These are phyloP conservation scores for Galeruca laticollis DNA, from an alignment of 2,888 invertebrate genomes.

Conservation along the genomic window DNA sequence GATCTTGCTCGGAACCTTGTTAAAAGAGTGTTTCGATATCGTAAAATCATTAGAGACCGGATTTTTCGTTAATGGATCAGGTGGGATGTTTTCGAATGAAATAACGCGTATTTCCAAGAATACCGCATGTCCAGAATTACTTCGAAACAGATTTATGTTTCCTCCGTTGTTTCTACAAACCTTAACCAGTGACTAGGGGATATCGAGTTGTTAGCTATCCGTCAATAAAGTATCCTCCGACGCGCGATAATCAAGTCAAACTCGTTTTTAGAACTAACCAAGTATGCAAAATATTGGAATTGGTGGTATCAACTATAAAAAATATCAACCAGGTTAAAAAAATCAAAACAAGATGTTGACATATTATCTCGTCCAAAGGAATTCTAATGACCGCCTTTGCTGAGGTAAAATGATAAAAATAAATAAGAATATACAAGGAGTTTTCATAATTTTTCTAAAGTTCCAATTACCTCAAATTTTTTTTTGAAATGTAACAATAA, in stretches of 20 bases:
- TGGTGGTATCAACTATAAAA: background rate
- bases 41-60: conserved; percentile 58
- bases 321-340: background rate
- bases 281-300: conserved; percentile 6
- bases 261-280: conserved; percentile 18
- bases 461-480: too few relatives aligned
- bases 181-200: conserved; percentile 33
- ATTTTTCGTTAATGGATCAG: conserved; percentile 63
- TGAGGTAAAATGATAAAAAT: too few relatives aligned
- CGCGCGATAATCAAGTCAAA: conserved; percentile 9
- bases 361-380: too few relatives aligned
- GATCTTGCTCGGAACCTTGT: conserved; percentile 62
- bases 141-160: conserved; percentile 47
- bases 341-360: background rate
- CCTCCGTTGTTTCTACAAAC: conserved; percentile 40
- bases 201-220: conserved; percentile 30
- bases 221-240: conserved; percentile 32
- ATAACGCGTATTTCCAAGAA: conserved; percentile 57
- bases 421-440: too few relatives aligned
- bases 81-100: conserved; percentile 58
- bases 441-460: too few relatives aligned
- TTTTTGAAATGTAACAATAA: too few relatives aligned
- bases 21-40: conserved; percentile 59
- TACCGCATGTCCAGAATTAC: conserved; percentile 47
- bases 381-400: too few relatives aligned